Evolutionary conservation across 2,888 invertebrate genomes (phyloP), one percentile per base, ranked within the genome.

Genomic region (Lissonota sp.): DNA sequence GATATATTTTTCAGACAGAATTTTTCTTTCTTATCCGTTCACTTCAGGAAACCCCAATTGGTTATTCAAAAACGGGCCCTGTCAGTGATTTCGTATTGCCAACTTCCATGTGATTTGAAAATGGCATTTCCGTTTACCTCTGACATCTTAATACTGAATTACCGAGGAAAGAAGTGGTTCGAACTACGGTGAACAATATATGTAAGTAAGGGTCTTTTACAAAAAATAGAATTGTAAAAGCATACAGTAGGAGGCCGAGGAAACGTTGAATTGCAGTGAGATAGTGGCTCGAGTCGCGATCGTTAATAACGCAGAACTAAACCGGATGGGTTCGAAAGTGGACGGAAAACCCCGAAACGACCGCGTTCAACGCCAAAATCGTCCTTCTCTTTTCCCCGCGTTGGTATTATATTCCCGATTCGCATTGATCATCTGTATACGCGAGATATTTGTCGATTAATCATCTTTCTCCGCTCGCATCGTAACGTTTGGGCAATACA

Each of bases 261-360:
- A 63, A 63, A 63, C 46, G 37, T 26, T 26, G 44, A 49, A 63
- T 39, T 69, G 63, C 76, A 62, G 77, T 80, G 51, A 49, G 58
- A 46, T 73, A 64, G 49, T 53, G 62, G 51, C 62, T 39, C 72
- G 71, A 63, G 77, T 73, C 69, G 69, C 80, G 76, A 80, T 80
- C 80, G 80, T 80, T 80, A 80, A 80, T 80, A 80, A 80, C 69
- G 63, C 72, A 37, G 72, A 67, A 75, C 64, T 67, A 72, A 60
- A 67, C 76, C 80, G 80, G 76, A 77, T 72, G 72, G 74, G 70
- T 66, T 79, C 69, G 57, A 76, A 81, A 79, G 81, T 83, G 79
- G 76, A 83, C 72, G 76, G 64, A 81, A 81, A 81, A 83, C 72
- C 67, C 69, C 77, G 72, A 55, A 80, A 78, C 78, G 70, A 82